phyloP scores from a whole-genome alignment of 64 coral and sea anemone genomes.

The Montipora efflorescens region DNA sequence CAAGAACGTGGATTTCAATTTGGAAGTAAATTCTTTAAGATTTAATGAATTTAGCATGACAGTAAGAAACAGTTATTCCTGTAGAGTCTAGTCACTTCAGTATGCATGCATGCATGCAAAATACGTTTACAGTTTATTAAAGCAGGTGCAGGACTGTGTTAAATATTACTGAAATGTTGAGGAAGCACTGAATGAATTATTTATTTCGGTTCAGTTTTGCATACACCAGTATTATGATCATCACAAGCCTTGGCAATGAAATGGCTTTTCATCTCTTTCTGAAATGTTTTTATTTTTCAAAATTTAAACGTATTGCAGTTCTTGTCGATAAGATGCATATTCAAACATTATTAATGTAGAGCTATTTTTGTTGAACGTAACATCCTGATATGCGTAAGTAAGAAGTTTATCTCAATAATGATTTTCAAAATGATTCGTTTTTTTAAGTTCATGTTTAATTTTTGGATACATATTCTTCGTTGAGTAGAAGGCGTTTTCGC shows the following conservation, averaged over 20 bases:
- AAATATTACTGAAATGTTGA: too few relatives aligned
- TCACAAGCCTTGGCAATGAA: background rate
- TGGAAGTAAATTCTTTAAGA: too few relatives aligned
- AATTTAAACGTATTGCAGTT: background rate
- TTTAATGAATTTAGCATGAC: too few relatives aligned
- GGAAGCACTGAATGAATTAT: conserved; percentile 2
- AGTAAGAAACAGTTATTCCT: background rate
- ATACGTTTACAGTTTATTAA: background rate
- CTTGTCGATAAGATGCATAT: background rate
- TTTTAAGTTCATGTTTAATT: background rate
- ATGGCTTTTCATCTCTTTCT: background rate
- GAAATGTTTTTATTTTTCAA: background rate
- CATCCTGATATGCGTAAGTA: conserved; percentile 42
- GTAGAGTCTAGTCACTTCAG: background rate
- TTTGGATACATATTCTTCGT: too few relatives aligned
- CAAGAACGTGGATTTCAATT: too few relatives aligned
- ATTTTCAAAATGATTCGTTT: background rate
- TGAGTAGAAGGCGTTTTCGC: background rate
- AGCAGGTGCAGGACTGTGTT: background rate
- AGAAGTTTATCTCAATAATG: background rate
- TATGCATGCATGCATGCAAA: background rate
- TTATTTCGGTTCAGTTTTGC: background rate
- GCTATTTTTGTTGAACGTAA: background rate
- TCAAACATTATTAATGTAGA: background rate
- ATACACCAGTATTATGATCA: background rate